phyloP scores from a whole-genome alignment of 2,888 invertebrate species.

The Hymenopus coronatus region DNA sequence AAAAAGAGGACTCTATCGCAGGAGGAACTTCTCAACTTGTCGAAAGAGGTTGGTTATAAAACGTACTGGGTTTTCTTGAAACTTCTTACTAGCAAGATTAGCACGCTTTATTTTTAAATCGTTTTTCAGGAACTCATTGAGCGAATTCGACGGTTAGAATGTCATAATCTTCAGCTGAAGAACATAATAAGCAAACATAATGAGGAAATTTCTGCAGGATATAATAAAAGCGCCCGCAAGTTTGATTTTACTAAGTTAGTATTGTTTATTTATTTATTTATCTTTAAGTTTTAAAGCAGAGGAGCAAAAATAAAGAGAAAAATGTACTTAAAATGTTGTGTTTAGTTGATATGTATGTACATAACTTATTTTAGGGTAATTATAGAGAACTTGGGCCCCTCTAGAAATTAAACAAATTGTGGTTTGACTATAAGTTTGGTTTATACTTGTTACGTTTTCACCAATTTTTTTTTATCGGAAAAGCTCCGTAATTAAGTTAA shows the following conservation, averaged over 20 bases:
- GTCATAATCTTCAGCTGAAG: constrained; percentile 74
- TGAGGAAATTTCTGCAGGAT: constrained; percentile 38
- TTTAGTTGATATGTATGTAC: no score
- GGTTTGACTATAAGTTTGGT: no score
- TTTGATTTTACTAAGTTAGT: constrained; percentile 63
- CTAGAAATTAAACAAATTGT: no score
- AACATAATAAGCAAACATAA: constrained; percentile 57
- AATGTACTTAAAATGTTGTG: no score
- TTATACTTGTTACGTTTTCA: no score
- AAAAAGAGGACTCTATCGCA: constrained; percentile 43
- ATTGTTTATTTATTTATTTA: no score
- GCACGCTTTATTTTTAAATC: constrained; percentile 4
- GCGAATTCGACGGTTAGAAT: constrained; percentile 67
- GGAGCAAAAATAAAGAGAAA: no score
- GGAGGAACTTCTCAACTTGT: constrained; percentile 48
- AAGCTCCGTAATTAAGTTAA: no score
- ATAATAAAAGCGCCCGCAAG: constrained; percentile 37
- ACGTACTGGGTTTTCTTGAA: background rate
- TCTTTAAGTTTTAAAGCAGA: no score
- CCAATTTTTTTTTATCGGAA: no score
- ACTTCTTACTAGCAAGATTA: background rate
- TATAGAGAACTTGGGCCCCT: no score
- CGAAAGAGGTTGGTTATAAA: constrained; percentile 19
- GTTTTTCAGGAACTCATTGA: constrained; percentile 65
- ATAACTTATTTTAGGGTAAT: no score